Percentiles rank a stretch among this genome's conserved stretches.
Conservation (phyloP, 2,113 vertebrate genomes). For the Poeciliopsis occidentalis region DNA sequence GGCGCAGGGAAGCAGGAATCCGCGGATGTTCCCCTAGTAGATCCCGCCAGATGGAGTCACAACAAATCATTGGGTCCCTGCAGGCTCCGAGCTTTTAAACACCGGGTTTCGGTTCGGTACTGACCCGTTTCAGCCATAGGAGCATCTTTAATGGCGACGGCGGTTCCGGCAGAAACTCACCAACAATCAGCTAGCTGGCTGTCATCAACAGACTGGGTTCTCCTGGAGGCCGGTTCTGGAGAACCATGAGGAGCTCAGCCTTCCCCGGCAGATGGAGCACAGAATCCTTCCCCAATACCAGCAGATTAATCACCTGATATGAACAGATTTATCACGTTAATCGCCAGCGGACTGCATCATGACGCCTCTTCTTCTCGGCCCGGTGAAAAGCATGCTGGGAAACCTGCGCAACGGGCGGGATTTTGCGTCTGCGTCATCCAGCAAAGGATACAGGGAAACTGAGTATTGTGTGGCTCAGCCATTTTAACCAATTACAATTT, state of each 20-base stretch:
- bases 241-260: conserved; percentile 25
- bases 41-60: too few species aligned
- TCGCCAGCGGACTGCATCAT: conserved; percentile 62
- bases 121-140: neutral
- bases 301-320: neutral
- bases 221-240: conserved; percentile 4
- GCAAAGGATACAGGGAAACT: too few species aligned
- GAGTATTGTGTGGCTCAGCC: too few species aligned
- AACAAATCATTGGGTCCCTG: neutral
- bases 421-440: too few species aligned
- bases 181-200: conserved; percentile 47
- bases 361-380: conserved; percentile 49
- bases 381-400: conserved; percentile 55
- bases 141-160: conserved; percentile 65
- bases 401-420: conserved; percentile 33
- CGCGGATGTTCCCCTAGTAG: neutral
- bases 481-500: too few species aligned
- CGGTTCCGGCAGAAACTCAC: conserved; percentile 57
- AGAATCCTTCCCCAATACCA: too few species aligned
- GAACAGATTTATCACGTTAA: conserved; percentile 29
- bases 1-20: neutral
- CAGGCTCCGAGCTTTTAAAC: neutral
- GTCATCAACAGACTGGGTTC: conserved; percentile 41
- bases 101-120: neutral
- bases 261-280: conserved; percentile 8